Conservation (phyloP, 2,113 vertebrate species). For the Phoxinus phoxinus region DNA sequence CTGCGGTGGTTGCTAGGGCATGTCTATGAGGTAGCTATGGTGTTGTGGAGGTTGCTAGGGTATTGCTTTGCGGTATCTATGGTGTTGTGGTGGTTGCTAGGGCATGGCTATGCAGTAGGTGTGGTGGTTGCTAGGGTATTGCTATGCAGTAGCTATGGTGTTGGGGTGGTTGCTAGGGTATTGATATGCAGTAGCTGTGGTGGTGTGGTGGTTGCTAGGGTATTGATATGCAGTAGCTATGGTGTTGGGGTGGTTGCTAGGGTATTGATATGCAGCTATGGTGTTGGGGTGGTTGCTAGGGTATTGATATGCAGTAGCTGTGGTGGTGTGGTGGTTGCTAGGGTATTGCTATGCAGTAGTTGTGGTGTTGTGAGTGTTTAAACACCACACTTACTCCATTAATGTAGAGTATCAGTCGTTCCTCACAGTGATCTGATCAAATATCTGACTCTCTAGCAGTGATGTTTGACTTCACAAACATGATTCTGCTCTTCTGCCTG, state of each 20-base stretch:
- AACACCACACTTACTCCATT: too few relatives aligned
- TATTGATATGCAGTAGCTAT: background rate
- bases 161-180: too few relatives aligned
- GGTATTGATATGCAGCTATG: too few relatives aligned
- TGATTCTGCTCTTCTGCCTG: background rate
- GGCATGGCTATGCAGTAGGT: too few relatives aligned
- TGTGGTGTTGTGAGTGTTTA: background rate
- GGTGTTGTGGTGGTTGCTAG: too few relatives aligned
- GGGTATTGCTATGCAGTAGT: background rate
- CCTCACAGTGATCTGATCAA: background rate
- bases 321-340: background rate
- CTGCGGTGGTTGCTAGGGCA: too few relatives aligned
- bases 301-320: background rate
- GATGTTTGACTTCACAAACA: background rate
- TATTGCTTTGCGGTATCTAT: too few relatives aligned
- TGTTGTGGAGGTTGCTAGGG: too few relatives aligned
- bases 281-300: too few relatives aligned
- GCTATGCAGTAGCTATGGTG: too few relatives aligned
- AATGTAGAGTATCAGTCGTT: background rate
- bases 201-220: background rate
- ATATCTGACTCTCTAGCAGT: background rate
- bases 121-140: too few relatives aligned
- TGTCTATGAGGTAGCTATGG: too few relatives aligned
- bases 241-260: background rate
- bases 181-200: background rate